These are phyloP conservation scores for Polypterus bichir DNA, from an alignment of 2,113 vertebrate species.

Conservation along the genomic window DNA sequence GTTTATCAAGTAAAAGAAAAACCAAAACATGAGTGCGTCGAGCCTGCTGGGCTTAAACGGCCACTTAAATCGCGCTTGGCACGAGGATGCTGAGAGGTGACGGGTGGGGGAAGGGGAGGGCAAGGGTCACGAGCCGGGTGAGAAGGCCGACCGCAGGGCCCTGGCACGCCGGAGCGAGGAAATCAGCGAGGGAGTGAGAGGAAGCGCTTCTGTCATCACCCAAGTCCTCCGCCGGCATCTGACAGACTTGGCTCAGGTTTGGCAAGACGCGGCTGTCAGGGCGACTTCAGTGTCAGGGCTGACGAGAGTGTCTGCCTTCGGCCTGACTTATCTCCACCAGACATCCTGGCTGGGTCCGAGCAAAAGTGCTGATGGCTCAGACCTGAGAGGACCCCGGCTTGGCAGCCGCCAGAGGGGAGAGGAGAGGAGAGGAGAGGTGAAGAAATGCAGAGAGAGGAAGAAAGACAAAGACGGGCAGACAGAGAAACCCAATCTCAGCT, in stretches of 20 bases:
- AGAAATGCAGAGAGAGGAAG: constrained; percentile 32
- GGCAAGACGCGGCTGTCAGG: constrained; percentile 33
- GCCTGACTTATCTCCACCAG: constrained; percentile 57
- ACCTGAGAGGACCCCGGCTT: constrained; percentile 39
- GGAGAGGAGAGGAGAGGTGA: constrained; percentile 26
- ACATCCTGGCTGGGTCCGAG: constrained; percentile 55
- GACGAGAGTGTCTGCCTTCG: constrained; percentile 40
- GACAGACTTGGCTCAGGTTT: background rate
- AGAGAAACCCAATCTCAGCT: constrained; percentile 57
- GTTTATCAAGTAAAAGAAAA: too few species aligned
- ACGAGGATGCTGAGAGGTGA: too few species aligned
- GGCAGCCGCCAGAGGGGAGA: constrained; percentile 30
- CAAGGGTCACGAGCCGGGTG: too few species aligned
- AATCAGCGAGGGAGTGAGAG: constrained; percentile 2
- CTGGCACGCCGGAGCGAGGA: background rate
- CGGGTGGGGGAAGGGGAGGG: too few species aligned
- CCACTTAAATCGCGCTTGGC: too few species aligned
- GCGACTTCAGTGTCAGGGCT: constrained; percentile 40
- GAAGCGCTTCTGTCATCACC: background rate
- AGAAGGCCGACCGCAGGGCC: background rate
- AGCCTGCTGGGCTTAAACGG: too few species aligned
- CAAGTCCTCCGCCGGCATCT: background rate
- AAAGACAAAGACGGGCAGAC: constrained; percentile 17
- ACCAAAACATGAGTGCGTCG: too few species aligned
- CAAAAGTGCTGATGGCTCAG: constrained; percentile 41